Evolutionary conservation across 1,140 invertebrate genomes (phyloP).

Genomic region (Oryzaephilus surinamensis): DNA sequence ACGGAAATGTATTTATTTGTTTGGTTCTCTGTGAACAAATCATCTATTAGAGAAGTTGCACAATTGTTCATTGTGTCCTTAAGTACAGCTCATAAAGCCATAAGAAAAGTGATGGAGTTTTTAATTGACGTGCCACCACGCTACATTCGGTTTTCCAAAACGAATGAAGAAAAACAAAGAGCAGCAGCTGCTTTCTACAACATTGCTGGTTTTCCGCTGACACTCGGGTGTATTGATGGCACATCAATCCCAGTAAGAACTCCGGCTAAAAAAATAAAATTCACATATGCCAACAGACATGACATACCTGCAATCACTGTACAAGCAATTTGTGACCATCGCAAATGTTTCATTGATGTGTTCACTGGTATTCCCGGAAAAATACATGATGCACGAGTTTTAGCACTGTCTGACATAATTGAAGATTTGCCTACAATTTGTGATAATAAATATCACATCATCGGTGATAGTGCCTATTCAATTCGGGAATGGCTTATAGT

Average conservation of each 20-base stretch:
- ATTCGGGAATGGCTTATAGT: conserved; percentile 24
- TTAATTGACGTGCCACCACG: too few relatives aligned
- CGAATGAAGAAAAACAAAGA: too few relatives aligned
- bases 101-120: too few relatives aligned
- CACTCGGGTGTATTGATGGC: conserved; percentile 10
- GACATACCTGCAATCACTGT: conserved; percentile 7
- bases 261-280: conserved; percentile 10
- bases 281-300: conserved; percentile 11
- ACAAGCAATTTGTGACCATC: conserved; percentile 8
- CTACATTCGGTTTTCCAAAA: too few relatives aligned
- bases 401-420: conserved; percentile 1
- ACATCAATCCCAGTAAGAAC: conserved; percentile 8
- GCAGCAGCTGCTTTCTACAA: too few relatives aligned
- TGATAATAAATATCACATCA: conserved; percentile 19
- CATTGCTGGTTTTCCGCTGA: conserved; percentile 7
- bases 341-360: conserved; percentile 9
- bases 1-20: too few relatives aligned
- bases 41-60: too few relatives aligned
- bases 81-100: too few relatives aligned
- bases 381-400: conserved; percentile 11
- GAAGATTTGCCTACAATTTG: conserved; percentile 7
- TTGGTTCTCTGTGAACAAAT: too few relatives aligned
- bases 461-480: conserved; percentile 34
- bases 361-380: conserved; percentile 8
- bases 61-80: too few relatives aligned